These are phyloP conservation scores for Neopipo cinnamomea DNA, from an alignment of 2,113 vertebrate species.

Conservation along the genomic window DNA sequence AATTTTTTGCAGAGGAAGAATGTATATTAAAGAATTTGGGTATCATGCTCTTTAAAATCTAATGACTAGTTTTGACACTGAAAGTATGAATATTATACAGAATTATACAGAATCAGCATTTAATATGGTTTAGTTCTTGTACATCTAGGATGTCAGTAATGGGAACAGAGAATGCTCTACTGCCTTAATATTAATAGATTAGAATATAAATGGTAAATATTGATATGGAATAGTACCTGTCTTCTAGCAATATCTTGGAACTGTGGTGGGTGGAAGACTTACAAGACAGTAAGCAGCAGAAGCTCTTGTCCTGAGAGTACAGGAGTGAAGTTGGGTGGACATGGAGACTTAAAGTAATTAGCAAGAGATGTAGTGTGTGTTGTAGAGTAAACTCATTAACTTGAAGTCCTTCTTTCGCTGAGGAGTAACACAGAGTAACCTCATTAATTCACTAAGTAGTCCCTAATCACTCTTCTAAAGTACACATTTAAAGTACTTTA, in stretches of 20 bases:
- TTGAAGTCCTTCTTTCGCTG: background rate
- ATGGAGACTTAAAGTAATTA: background rate
- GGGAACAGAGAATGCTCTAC: background rate
- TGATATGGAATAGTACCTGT: background rate
- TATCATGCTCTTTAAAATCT: background rate
- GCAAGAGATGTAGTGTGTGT: background rate
- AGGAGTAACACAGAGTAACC: background rate
- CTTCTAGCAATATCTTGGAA: background rate
- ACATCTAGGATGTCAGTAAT: background rate
- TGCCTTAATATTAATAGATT: background rate
- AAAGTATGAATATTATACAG: background rate
- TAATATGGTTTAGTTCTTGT: background rate
- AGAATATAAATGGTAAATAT: background rate
- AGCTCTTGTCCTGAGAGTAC: background rate
- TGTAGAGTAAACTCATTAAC: background rate
- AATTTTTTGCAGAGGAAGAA: background rate
- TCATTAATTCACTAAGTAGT: conserved; percentile 7
- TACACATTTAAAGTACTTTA: background rate
- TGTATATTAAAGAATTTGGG: background rate
- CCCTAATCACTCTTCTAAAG: background rate
- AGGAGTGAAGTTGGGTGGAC: background rate
- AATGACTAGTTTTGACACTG: background rate
- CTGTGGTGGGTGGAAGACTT: background rate
- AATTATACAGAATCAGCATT: background rate
- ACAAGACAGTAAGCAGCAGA: background rate